Conservation (phyloP, 30 jellyfish, hydroid and myxozoan species). For the Cassiopea xamachana region DNA sequence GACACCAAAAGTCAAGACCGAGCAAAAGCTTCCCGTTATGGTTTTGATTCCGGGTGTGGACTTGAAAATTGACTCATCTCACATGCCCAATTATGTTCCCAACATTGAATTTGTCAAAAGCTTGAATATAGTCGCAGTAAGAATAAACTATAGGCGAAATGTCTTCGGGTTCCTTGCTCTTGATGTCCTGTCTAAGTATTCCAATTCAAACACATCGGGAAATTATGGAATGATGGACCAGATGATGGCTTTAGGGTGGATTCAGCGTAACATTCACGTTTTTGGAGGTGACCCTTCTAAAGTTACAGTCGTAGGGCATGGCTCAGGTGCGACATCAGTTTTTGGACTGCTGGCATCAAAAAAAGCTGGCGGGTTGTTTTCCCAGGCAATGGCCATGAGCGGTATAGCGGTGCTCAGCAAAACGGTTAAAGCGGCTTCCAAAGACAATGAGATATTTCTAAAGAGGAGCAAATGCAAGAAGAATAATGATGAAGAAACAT, state of each 20-base stretch:
- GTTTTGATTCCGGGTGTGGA: background rate
- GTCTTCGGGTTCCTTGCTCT: slow-evolving; percentile 81
- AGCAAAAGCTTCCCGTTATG: slow-evolving; percentile 54
- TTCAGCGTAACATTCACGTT: slow-evolving; percentile 42
- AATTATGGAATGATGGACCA: slow-evolving; percentile 90
- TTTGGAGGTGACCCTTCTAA: slow-evolving; percentile 87
- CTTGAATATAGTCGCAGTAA: slow-evolving; percentile 76
- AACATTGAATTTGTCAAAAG: slow-evolving; percentile 2
- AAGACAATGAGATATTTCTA: slow-evolving; percentile 67
- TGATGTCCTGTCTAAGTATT: slow-evolving; percentile 33
- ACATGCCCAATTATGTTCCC: slow-evolving; percentile 63
- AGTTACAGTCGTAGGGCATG: slow-evolving; percentile 78
- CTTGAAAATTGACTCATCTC: slow-evolving; percentile 29
- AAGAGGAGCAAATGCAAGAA: slow-evolving; percentile 49
- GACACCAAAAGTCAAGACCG: background rate
- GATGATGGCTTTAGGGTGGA: slow-evolving; percentile 75
- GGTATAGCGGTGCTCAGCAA: slow-evolving; percentile 70
- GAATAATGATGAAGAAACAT: slow-evolving; percentile 6
- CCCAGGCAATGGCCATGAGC: slow-evolving; percentile 75
- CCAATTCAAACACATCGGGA: slow-evolving; percentile 54
- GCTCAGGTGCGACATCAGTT: slow-evolving; percentile 85
- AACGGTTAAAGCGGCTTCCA: slow-evolving; percentile 64
- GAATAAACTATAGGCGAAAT: slow-evolving; percentile 75
- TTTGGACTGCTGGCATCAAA: slow-evolving; percentile 80
- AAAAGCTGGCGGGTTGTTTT: slow-evolving; percentile 74